These are phyloP conservation scores for Cyphomyrus discorhynchus DNA, from an alignment of 2,113 vertebrate species.

Conservation along the genomic window DNA sequence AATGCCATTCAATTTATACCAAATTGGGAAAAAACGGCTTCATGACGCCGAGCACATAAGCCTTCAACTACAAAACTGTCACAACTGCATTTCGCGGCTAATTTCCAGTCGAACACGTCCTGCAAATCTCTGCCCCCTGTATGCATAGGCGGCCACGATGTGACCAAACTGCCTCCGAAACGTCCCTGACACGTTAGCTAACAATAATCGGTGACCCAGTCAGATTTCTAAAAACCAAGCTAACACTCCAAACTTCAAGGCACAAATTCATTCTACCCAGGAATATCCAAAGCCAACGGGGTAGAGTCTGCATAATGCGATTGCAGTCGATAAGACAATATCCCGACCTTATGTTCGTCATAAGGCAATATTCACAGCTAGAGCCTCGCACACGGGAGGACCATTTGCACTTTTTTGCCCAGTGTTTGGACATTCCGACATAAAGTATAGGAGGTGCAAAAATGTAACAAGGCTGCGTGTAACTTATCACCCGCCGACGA, in stretches of 20 bases:
- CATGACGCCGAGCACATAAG: background rate
- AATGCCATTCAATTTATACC: background rate
- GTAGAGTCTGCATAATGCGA: background rate
- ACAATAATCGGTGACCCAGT: slow-evolving; percentile 28
- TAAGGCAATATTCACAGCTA: background rate
- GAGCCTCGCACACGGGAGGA: slow-evolving; percentile 5
- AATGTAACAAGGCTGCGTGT: slow-evolving; percentile 36
- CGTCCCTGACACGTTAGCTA: slow-evolving; percentile 48
- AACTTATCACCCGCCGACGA: slow-evolving; percentile 31
- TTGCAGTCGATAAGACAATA: slow-evolving; percentile 13
- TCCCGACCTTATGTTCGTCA: slow-evolving; percentile 1
- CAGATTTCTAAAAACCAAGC: slow-evolving; percentile 15
- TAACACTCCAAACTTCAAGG: slow-evolving; percentile 31
- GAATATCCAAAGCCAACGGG: background rate
- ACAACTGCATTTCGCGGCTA: slow-evolving; percentile 30
- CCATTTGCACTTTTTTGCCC: slow-evolving; percentile 36
- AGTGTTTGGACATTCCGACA: slow-evolving; percentile 31
- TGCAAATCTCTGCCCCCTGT: slow-evolving; percentile 14
- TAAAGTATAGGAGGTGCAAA: slow-evolving; percentile 32
- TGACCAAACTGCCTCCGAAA: slow-evolving; percentile 41
- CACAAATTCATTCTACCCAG: slow-evolving; percentile 1
- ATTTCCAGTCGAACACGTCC: slow-evolving; percentile 25
- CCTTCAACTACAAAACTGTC: slow-evolving; percentile 28
- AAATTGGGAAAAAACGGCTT: background rate
- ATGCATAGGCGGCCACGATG: slow-evolving; percentile 37